phyloP scores from a whole-genome alignment of 2,797 vertebrate genomes.

The Typhlichthys eigenmanni region DNA sequence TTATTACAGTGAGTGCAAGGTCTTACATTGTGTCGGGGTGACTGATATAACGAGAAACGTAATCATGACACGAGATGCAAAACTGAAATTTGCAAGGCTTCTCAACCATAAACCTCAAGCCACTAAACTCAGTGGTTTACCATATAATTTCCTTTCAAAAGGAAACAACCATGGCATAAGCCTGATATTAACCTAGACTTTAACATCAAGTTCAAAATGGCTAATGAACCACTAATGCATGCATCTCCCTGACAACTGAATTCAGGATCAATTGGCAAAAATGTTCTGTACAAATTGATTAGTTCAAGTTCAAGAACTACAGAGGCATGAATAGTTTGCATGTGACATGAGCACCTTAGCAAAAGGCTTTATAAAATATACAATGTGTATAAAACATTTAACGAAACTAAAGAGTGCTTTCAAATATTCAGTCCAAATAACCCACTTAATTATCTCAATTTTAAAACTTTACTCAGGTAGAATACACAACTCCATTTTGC shows the following conservation, averaged over 20 bases:
- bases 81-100: constrained; percentile 66
- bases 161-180: too few relatives aligned
- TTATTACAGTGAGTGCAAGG: constrained; percentile 75
- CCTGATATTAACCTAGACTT: too few relatives aligned
- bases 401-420: constrained; percentile 65
- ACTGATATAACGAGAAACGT: constrained; percentile 56
- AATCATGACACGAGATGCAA: constrained; percentile 60
- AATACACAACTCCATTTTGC: constrained; percentile 66
- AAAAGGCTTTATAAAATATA: constrained; percentile 76
- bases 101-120: constrained; percentile 49
- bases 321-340: constrained; percentile 59
- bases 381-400: constrained; percentile 79
- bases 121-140: constrained; percentile 30
- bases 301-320: constrained; percentile 51
- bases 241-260: too few relatives aligned
- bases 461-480: constrained; percentile 54
- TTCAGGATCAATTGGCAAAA: constrained; percentile 21
- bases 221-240: too few relatives aligned
- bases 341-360: constrained; percentile 70
- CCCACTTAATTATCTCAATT: constrained; percentile 37
- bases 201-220: too few relatives aligned
- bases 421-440: constrained; percentile 63
- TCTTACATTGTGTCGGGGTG: constrained; percentile 77
- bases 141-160: too few relatives aligned
- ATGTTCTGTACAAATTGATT: constrained; percentile 55